A percentile compares a stretch with the other conserved stretches of the same genome.
phyloP scores from a whole-genome alignment of 2,888 invertebrate genomes.

The Fissipunctia ypsillon region DNA sequence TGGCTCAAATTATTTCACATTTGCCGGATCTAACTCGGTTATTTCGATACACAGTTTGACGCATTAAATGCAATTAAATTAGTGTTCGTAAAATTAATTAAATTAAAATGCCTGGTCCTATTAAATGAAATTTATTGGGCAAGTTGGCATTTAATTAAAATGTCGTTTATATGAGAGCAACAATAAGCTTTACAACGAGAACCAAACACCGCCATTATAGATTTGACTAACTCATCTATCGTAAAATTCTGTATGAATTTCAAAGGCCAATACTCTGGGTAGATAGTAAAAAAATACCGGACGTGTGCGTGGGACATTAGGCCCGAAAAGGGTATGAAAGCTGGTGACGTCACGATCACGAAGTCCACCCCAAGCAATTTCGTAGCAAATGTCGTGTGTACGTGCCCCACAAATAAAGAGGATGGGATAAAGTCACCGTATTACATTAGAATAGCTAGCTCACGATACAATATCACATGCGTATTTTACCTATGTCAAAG shows the following conservation, averaged over 20 bases:
- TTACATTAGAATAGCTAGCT: constrained; percentile 83
- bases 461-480: constrained; percentile 72
- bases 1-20: constrained; percentile 41
- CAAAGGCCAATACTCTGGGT: constrained; percentile 76
- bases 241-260: constrained; percentile 77
- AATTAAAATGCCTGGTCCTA: neutral
- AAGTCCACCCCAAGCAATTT: constrained; percentile 89
- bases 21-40: constrained; percentile 20
- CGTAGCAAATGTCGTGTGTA: constrained; percentile 89
- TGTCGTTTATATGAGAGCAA: neutral
- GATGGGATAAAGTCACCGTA: constrained; percentile 83
- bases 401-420: constrained; percentile 89
- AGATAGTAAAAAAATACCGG: constrained; percentile 81
- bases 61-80: constrained; percentile 24
- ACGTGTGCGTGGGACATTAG: constrained; percentile 86
- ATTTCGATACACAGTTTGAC: constrained; percentile 33
- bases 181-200: neutral
- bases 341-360: constrained; percentile 86
- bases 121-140: neutral
- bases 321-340: constrained; percentile 81
- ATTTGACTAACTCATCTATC: constrained; percentile 62
- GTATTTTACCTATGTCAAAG: constrained; percentile 66
- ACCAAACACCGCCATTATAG: constrained; percentile 12
- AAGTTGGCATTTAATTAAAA: constrained; percentile 2
- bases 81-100: neutral